A percentile compares a stretch with the other conserved stretches of the same genome.
Evolutionary conservation across 1,140 invertebrate species (phyloP).

Genomic region (Druon quercuslanigerum): DNA sequence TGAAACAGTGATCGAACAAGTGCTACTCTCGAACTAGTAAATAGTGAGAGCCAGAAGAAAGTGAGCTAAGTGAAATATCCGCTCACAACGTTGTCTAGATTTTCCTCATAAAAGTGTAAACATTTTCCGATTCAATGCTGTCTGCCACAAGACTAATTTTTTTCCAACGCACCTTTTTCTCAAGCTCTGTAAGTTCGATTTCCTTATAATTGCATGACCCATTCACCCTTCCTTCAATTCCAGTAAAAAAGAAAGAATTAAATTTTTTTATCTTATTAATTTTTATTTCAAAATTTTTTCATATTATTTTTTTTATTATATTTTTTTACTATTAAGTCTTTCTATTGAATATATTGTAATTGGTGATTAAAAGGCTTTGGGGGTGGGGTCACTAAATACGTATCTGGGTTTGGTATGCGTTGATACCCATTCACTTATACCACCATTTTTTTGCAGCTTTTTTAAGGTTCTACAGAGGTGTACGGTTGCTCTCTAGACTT

Average conservation of each 20-base stretch:
- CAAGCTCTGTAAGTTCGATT: slow-evolving; percentile 5
- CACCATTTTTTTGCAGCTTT: slow-evolving; percentile 8
- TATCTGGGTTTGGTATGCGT: slow-evolving; percentile 7
- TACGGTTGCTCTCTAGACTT: background rate
- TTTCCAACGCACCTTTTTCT: slow-evolving; percentile 13
- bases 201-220: no score
- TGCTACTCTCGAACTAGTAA: slow-evolving; percentile 33
- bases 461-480: slow-evolving; percentile 19
- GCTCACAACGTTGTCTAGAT: background rate
- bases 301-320: background rate
- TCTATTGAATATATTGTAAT: no score
- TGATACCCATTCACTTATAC: background rate
- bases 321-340: background rate
- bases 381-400: background rate
- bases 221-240: no score
- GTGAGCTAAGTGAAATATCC: slow-evolving; percentile 9
- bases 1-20: slow-evolving; percentile 25
- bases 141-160: slow-evolving; percentile 1
- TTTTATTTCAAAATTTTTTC: background rate
- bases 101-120: background rate
- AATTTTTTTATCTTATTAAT: background rate
- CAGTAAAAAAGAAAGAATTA: no score
- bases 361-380: no score
- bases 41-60: slow-evolving; percentile 34
- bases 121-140: background rate